Evolutionary conservation across 2,797 vertebrate genomes (phyloP).

Genomic region (Pampus argenteus): DNA sequence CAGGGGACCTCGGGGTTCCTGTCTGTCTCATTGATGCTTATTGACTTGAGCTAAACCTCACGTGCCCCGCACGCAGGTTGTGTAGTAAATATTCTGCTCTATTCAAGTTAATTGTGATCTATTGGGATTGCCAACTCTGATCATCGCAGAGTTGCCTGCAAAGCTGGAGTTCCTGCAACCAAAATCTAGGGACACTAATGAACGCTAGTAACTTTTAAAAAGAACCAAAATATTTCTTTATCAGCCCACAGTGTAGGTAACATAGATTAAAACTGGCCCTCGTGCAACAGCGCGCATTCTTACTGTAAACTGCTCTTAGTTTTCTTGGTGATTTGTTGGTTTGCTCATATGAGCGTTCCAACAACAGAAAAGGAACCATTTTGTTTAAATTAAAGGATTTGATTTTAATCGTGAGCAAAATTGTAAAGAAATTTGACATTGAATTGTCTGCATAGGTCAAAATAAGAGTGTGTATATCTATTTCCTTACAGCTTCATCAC

Average conservation of each 20-base stretch:
- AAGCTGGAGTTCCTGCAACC: neutral
- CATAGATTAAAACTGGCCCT: too few relatives aligned
- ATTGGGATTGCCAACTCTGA: constrained; percentile 44
- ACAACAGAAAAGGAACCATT: too few relatives aligned
- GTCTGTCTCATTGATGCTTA: constrained; percentile 51
- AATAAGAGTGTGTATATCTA: too few relatives aligned
- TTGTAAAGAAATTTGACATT: too few relatives aligned
- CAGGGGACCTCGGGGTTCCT: constrained; percentile 36
- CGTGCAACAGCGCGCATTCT: too few relatives aligned
- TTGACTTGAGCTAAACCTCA: constrained; percentile 48
- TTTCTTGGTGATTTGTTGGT: neutral
- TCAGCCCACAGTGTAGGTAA: too few relatives aligned
- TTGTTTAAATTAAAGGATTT: too few relatives aligned
- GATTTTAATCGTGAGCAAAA: too few relatives aligned
- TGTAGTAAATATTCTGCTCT: constrained; percentile 39
- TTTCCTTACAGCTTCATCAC: too few relatives aligned
- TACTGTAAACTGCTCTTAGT: neutral
- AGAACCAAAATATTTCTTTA: too few relatives aligned
- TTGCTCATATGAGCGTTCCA: neutral
- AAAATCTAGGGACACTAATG: neutral
- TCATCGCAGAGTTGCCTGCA: constrained; percentile 19
- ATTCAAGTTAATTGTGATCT: constrained; percentile 54
- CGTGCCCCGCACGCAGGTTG: constrained; percentile 34
- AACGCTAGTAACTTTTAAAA: neutral
- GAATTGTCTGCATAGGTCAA: too few relatives aligned